Base-by-base conservation (phyloP, 1,140 invertebrate species). In the Cotesia vestalis region DNA sequence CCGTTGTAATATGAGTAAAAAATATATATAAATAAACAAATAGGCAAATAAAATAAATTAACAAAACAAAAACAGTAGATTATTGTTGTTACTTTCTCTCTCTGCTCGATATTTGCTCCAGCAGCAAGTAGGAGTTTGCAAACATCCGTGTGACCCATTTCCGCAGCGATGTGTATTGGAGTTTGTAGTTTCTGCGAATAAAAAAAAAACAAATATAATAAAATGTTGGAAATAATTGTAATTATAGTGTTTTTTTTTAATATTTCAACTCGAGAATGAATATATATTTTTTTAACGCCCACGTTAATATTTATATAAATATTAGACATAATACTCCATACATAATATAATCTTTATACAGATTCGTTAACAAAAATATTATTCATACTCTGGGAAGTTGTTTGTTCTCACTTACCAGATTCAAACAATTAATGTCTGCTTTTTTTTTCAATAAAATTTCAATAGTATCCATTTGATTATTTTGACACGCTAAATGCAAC, bases 401-500 rank as follows among this genome's bases (percentile, higher is more conserved):
- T 55, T 53, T 34, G 66, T 71, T 36, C 35, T 9, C 68, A 88
- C 89, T 87, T 88, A 95, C 94, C 84, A 89, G 86, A 80, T 95
- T 95, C 4, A 92, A 87, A 52, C 90, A 87, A 74, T 94, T 92
- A 4, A 94, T 84, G 80, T 94, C 90, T 4, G 92, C 91, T 3
- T 91, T 92, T 75, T 91, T 90, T 6, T 90, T 86, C 61, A 94
- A 89, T 38, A 95, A 86, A 72, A 92, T 87, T 83, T 92, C 90
- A 3, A 93, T 92, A 17, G 91, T 91, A 66, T 93, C 90, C 3
- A 88, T 85, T 73, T 92, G 90, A 80, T 94, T 93, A 1, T 90
- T 90, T 69, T 91, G 89, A 63, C 92, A 93, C 20, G 94, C 92
- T 55, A 93, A 84, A 82, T 95, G 93, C n/a, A 95, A 83, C 1